Evolutionary conservation across 2,888 invertebrate species (phyloP).

Genomic region (Criorhina ranunculi): DNA sequence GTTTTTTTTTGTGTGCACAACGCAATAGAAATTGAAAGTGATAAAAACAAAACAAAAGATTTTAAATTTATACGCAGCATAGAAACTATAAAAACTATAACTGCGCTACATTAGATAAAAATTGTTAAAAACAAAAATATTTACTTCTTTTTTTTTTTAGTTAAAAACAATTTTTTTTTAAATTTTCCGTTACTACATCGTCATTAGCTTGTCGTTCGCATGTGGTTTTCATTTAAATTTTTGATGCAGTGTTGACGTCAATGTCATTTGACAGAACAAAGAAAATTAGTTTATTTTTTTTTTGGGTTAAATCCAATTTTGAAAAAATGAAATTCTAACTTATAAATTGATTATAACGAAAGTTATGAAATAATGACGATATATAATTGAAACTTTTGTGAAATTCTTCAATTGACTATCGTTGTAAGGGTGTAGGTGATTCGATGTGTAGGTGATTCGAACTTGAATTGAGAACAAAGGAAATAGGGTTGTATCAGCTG

Average conservation of each 20-base stretch:
- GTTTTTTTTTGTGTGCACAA: conserved; percentile 1
- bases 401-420: no score
- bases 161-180: not conserved
- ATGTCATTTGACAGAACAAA: conserved; percentile 52
- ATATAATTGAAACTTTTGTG: no score
- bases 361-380: no score
- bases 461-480: no score
- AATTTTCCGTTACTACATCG: conserved; percentile 5
- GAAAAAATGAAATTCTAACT: not conserved
- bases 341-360: no score
- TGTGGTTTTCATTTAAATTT: not conserved
- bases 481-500: no score
- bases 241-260: conserved; percentile 49
- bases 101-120: not conserved
- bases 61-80: conserved; percentile 24
- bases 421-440: no score
- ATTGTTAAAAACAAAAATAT: conserved; percentile 4
- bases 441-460: no score
- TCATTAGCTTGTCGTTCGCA: not conserved
- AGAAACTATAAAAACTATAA: conserved; percentile 1
- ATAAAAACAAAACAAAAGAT: not conserved
- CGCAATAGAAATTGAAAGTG: conserved; percentile 54
- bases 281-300: conserved; percentile 4
- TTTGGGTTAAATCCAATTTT: conserved; percentile 36
- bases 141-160: not conserved